Conservation (phyloP, 2,888 invertebrate genomes). For the Didymodactylos carnosus region DNA sequence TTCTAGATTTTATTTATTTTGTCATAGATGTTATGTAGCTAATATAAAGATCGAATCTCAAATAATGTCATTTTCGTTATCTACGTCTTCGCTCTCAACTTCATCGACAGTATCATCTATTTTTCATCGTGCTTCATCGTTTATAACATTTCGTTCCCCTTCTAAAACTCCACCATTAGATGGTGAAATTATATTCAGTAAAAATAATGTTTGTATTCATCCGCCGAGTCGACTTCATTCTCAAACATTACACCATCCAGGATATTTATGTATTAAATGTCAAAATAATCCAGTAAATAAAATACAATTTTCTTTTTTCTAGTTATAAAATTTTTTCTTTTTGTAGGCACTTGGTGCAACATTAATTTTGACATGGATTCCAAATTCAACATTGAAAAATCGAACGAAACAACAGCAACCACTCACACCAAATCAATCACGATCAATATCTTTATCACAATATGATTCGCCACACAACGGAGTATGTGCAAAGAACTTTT, state of each 20-base stretch:
- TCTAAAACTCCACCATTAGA: conserved; percentile 31
- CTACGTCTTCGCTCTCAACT: no score
- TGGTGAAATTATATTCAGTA: conserved; percentile 42
- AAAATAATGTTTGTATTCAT: conserved; percentile 92
- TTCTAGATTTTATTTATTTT: no score
- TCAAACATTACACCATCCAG: conserved; percentile 43
- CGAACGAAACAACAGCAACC: conserved; percentile 45
- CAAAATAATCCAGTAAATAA: conserved; percentile 37
- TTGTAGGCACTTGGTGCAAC: conserved; percentile 49
- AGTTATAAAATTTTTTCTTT: no score
- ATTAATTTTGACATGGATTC: conserved; percentile 76
- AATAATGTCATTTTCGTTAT: no score
- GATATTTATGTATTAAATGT: conserved; percentile 17
- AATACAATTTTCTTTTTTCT: no score
- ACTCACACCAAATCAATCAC: conserved; percentile 23
- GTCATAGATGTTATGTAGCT: no score
- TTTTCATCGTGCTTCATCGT: not conserved
- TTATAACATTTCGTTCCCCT: not conserved
- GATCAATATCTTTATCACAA: no score
- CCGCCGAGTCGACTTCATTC: conserved; percentile 62
- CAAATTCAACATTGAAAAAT: conserved; percentile 65
- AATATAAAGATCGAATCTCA: no score
- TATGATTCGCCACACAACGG: no score
- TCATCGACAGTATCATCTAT: no score
- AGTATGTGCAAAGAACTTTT: no score